Base-by-base conservation (phyloP, 2,888 invertebrate species). In the Melanophora roralis region DNA sequence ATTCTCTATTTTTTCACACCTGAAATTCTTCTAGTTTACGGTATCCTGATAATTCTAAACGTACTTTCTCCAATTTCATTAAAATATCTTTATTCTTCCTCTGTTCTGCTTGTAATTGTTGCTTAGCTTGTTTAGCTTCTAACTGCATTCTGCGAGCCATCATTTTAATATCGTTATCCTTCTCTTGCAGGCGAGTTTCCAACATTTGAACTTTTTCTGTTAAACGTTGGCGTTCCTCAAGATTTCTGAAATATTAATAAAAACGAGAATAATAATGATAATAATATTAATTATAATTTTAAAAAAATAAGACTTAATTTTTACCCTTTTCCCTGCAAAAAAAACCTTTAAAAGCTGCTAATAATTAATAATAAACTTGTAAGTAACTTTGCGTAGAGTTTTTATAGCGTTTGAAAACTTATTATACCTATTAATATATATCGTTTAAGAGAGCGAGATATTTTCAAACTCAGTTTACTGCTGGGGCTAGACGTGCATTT, bases 211-310 rank as follows among this genome's bases (percentile, higher is more conserved):
- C 89, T 87, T 94, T 93, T 7, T 92, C 91, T 76, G 93, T 92
- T 8, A 96, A 90, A 83, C 94, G 94, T 85, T 95, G 95, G 21
- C 95, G 92, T 83, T 95, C 95, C 12, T 91, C 92, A 8, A 96
- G 92, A 85, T 93, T 93, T 84, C 93, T 93, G 6, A 16, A 1
- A 21, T 47, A 21, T 19, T 45, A 19, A 23, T 47, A 1, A 3
- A 51, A 4, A 12, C 1, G 23, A 8, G 19, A 51, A n/a, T n/a
- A n/a, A n/a, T n/a, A n/a, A n/a, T n/a, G n/a, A n/a, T n/a, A n/a
- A n/a, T n/a, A n/a, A n/a, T 11, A 6, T 36, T 40, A n/a, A 40
- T 40, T n/a, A n/a, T n/a, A n/a, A n/a, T n/a, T n/a, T n/a, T n/a
- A n/a, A n/a, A 40, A 40, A 40, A 40, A n/a, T 40, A 40, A 2